phyloP scores from a whole-genome alignment of 1,140 invertebrate genomes.

The Hyles vespertilio region DNA sequence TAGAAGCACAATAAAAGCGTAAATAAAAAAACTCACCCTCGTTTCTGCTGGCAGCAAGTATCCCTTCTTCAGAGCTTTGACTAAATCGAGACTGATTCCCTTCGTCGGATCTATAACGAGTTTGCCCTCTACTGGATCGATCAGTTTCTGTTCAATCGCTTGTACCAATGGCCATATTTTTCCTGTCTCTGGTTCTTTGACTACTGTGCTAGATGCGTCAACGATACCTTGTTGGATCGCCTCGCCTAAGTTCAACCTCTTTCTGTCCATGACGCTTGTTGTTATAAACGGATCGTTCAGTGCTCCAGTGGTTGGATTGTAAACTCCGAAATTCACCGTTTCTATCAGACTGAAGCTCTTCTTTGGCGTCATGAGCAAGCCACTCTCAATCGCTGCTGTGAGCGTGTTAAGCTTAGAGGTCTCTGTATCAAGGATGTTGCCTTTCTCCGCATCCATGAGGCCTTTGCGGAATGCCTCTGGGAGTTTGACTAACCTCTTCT shows the following conservation, averaged over 20 bases:
- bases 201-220: conserved; percentile 88
- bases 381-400: conserved; percentile 83
- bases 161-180: conserved; percentile 85
- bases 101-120: conserved; percentile 80
- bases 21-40: conserved; percentile 85
- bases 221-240: conserved; percentile 86
- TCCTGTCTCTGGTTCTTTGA: conserved; percentile 87
- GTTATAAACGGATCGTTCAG: conserved; percentile 88
- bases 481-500: conserved; percentile 88
- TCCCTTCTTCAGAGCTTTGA: conserved; percentile 91
- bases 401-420: conserved; percentile 88
- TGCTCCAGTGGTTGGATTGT: conserved; percentile 86
- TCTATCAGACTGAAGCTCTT: conserved; percentile 88
- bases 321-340: conserved; percentile 88
- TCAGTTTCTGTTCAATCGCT: conserved; percentile 84
- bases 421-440: conserved; percentile 87
- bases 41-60: conserved; percentile 92
- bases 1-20: conserved; percentile 52
- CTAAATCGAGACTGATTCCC: conserved; percentile 83
- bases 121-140: conserved; percentile 85
- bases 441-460: conserved; percentile 90
- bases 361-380: conserved; percentile 85
- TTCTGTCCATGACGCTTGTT: conserved; percentile 80
- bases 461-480: conserved; percentile 91
- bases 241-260: conserved; percentile 84